Base-by-base conservation (phyloP, 2,113 vertebrate species). In the Sylvilagus bachmani region DNA sequence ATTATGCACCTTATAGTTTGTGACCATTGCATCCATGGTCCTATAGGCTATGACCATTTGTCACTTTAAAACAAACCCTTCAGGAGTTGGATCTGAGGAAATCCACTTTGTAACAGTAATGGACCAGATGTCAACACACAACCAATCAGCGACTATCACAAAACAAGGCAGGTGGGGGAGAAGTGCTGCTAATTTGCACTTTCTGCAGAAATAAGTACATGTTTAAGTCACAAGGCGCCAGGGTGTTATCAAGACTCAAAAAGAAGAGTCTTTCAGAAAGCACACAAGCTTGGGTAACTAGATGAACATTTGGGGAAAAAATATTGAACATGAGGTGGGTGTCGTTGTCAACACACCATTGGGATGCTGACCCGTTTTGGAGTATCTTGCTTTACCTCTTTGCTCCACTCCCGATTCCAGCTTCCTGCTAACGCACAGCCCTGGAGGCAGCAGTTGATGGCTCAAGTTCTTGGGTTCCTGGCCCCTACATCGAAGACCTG, bases 61-160 rank as follows among this genome's bases (percentile, higher is more conserved):
- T 90, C 82, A 95, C 1, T 96, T 93, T 93, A 97, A 97, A 94
- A 77, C 3, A 96, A 97, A 90, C 87, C 44, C 0, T 97, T 62
- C 93, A 75, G 79, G 55, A 10, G 14, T 69, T 90, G 89, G 87
- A 96, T 95, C 97, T 67, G 88, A 0, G 4, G 19, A 94, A 94
- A 67, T 10, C 0, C 6, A 96, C 97, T 91, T 49, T 94, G 0
- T 91, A 95, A 84, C 17, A 86, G 69, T 90, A 93, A 96, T 67
- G 55, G 74, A 86, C 62, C 55, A 19, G 31, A n/a, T 69, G n/a
- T 90, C 67, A 96, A 86, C 70, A 97, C 61, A 92, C 44, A 95
- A 44, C 21, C 9, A 33, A 58, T 1, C 8, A 38, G 17, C 24
- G 58, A 87, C 84, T 71, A 64, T 80, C 33, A 74, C 31, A 67